Base-by-base conservation (phyloP, 2,113 vertebrate species). In the Diphyllodes magnificus region DNA sequence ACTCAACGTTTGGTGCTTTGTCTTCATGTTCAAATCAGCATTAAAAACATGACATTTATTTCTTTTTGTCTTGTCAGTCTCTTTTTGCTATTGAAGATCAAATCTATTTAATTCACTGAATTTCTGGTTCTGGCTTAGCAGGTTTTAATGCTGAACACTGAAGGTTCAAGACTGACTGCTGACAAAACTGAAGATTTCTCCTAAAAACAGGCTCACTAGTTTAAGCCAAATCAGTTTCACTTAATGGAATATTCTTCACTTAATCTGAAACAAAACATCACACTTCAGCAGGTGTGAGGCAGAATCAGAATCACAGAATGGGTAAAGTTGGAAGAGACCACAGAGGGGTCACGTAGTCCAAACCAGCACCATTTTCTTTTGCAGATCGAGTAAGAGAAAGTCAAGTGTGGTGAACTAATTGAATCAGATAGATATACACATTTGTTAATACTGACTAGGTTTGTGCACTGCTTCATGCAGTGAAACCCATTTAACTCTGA, bases 11-110 rank as follows among this genome's bases (percentile, higher is more conserved):
- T 90, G 86, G 79, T 92, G 94, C 95, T 95, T 94, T 82, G 68
- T 82, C 45, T 91, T 85, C 69, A 42, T 4, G 9, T 85, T 85
- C 44, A 79, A 78, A 92, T 60, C 44, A 84, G 39, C 90, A 95
- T 97, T 95, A 95, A 95, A 97, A 88, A 72, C 27, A 31, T 73
- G n/a, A 85, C 66, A 57, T 75, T 76, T 90, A 87, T 39, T 80
- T 84, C 45, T 39, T 63, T 33, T 70, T 44, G 30, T 88, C 40
- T 86, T 59, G n/a, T 90, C 78, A 50, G 68, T 76, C 73, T 93
- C 28, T 90, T 84, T 54, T 71, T 88, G 70, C 28, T 77, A 10
- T 23, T 54, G 50, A 85, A 69, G 11, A 81, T 7, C 51, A 40
- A 63, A 64, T 61, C 39, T 64, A 20, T 61, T 76, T 86, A 83